Base-by-base conservation (phyloP, 2,113 vertebrate species). In the Chloropsis hardwickii region DNA sequence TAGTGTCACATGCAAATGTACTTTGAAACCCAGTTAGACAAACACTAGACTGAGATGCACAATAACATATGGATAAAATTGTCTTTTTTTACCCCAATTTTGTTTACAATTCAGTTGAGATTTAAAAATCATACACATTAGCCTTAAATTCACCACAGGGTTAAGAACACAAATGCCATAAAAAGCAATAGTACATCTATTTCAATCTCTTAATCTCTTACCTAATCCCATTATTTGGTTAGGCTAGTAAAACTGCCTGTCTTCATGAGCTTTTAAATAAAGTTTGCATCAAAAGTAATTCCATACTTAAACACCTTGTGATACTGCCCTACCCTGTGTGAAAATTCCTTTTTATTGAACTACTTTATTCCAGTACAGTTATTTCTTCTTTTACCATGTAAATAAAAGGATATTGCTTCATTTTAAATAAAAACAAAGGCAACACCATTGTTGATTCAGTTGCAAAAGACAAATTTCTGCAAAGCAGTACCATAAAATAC, bases 101-200 rank as follows among this genome's bases (percentile, higher is more conserved):
- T 54, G n/a, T 65, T 27, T 62, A 37, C 22, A 70, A 77, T 57
- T 80, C 29, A 57, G 31, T 14, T 82, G 19, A 84, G 27, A 80
- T 17, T 45, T 73, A 76, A 80, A 78, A 79, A 54, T 44, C 27
- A 21, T 5, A 56, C 73, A 72, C 16, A 31, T 15, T 31, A 64
- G 7, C 12, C 48, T 67, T 40, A 47, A 76, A 56, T 65, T 93
- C 37, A 69, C n/a, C 22, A 33, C 0, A 0, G 5, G 3, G 5
- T 37, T 85, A 82, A 76, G 66, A 91, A 84, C 6, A 22, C 7
- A 81, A 79, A 48, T 69, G 8, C 20, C 29, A 14, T 22, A 67
- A 58, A 92, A 88, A 22, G 40, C 35, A 60, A 62, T 25, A 50
- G 5, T 54, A 71, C 62, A 72, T 70, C 1, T 48, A 37, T 81